Percentiles rank a stretch among this genome's conserved stretches.
Conservation (phyloP, 2,113 vertebrate genomes). For the Lathamus discolor region DNA sequence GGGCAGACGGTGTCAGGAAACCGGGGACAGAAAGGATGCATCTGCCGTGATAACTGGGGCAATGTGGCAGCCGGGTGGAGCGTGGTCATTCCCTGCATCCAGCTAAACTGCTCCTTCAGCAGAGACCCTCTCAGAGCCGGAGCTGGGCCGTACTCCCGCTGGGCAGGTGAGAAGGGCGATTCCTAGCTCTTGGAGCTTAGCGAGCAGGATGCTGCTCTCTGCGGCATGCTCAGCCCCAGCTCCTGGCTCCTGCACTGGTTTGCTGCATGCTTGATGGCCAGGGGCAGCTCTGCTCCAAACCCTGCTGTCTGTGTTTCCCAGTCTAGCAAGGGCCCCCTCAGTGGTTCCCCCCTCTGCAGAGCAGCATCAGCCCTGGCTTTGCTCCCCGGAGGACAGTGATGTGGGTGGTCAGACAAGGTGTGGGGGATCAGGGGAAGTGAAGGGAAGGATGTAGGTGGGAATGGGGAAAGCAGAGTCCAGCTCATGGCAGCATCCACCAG, state of each 20-base stretch:
- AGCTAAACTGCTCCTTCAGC: not conserved
- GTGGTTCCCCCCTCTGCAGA: not conserved
- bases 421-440: too few species aligned
- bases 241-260: rapidly evolving
- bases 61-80: rapidly evolving
- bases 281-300: not conserved
- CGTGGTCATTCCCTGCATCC: not conserved
- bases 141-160: not conserved
- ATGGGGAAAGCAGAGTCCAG: not conserved
- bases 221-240: rapidly evolving
- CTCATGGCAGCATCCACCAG: rapidly evolving
- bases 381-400: not conserved
- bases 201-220: not conserved
- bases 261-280: rapidly evolving
- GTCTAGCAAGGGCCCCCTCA: not conserved
- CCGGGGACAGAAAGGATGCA: not conserved
- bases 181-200: not conserved
- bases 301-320: not conserved
- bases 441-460: not conserved
- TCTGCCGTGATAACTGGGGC: rapidly evolving
- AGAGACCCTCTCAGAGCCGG: not conserved
- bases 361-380: not conserved
- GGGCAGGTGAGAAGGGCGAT: not conserved
- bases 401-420: not conserved
- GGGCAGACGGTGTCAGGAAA: not conserved